A percentile compares a stretch with the other conserved stretches of the same genome.
phyloP scores from a whole-genome alignment of 2,113 vertebrate species.

The Laterallus jamaicensis region DNA sequence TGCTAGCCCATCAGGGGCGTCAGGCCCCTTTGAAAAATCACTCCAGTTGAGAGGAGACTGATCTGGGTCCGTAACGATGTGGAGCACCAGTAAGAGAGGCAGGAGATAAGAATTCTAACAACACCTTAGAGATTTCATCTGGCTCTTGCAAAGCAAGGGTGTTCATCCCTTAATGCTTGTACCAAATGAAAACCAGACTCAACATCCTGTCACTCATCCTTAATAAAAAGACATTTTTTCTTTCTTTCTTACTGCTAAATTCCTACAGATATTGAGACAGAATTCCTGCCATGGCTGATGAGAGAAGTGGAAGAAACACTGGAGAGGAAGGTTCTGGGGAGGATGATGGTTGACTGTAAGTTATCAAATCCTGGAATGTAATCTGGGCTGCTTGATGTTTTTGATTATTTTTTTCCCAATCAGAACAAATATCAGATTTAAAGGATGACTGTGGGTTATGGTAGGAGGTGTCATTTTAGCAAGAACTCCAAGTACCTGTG shows the following conservation, averaged over 20 bases:
- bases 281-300: conserved; percentile 90
- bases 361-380: not conserved
- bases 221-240: not conserved
- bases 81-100: not conserved
- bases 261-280: conserved; percentile 85
- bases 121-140: not conserved
- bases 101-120: not conserved
- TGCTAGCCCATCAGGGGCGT: not conserved
- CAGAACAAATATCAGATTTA: not conserved
- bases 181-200: not conserved
- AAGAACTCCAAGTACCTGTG: not conserved
- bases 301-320: conserved; percentile 77
- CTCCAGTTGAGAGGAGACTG: not conserved
- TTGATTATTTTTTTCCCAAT: not conserved
- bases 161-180: not conserved
- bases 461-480: not conserved
- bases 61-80: not conserved
- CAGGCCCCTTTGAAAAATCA: not conserved
- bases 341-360: conserved; percentile 89
- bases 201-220: not conserved
- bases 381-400: not conserved
- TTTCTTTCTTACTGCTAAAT: conserved; percentile 12
- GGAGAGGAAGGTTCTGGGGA: conserved; percentile 76
- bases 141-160: not conserved
- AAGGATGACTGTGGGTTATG: not conserved